phyloP scores from a whole-genome alignment of 2,113 vertebrate species.

The cat (Felis catus) region F.catus_Fca126_mat1.0 CM031413.1:32607001-32607500 shows the following conservation, averaged over 20 bases:
- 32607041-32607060: constrained; percentile 68
- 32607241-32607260: constrained; percentile 45
- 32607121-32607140: constrained; percentile 65
- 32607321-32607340: neutral
- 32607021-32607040: constrained; percentile 64
- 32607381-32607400: neutral
- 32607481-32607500: neutral
- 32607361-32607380: neutral
- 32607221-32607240: constrained; percentile 41
- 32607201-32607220: constrained; percentile 57
- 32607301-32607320: neutral
- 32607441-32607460: neutral
- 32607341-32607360: neutral
- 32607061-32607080: neutral
- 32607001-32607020: constrained; percentile 63
- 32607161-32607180: constrained; percentile 62
- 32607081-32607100: constrained; percentile 67
- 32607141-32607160: constrained; percentile 59
- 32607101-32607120: constrained; percentile 65
- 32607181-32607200: constrained; percentile 38
- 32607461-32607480: neutral
- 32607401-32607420: neutral
- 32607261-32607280: constrained; percentile 31
- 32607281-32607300: neutral
- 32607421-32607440: neutral